Evolutionary conservation across 2,113 vertebrate genomes (phyloP).

Genomic region (human): DNA sequence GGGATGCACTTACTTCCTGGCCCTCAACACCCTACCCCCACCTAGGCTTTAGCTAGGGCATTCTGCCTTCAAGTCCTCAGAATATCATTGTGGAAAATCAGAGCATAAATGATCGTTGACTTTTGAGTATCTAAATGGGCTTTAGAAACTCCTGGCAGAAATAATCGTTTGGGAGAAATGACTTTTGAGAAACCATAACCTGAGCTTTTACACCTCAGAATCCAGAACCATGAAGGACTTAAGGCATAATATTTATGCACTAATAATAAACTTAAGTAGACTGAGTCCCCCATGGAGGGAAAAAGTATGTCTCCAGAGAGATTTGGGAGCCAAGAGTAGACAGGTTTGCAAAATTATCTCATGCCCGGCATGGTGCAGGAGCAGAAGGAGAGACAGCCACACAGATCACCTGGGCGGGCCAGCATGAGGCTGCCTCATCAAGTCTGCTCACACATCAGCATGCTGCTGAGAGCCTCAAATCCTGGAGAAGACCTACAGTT

Average conservation of each 20-base stretch:
- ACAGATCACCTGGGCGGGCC: rapidly evolving
- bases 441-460: background rate
- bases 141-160: slow-evolving; percentile 4
- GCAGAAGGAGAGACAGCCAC: background rate
- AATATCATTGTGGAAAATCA: background rate
- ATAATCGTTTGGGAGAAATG: background rate
- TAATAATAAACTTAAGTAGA: background rate
- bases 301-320: background rate
- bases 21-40: background rate
- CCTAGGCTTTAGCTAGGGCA: too few species aligned
- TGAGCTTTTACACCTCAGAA: slow-evolving; percentile 20
- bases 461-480: background rate
- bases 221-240: background rate
- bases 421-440: background rate
- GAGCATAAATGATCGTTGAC: background rate
- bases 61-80: background rate
- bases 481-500: background rate
- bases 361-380: background rate
- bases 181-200: background rate
- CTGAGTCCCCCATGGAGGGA: background rate
- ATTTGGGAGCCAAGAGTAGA: background rate
- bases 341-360: background rate
- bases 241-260: background rate
- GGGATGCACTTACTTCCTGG: background rate
- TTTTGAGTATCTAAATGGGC: slow-evolving; percentile 14